Conservation (phyloP, 2,113 vertebrate genomes). For the Pantherophis guttatus region DNA sequence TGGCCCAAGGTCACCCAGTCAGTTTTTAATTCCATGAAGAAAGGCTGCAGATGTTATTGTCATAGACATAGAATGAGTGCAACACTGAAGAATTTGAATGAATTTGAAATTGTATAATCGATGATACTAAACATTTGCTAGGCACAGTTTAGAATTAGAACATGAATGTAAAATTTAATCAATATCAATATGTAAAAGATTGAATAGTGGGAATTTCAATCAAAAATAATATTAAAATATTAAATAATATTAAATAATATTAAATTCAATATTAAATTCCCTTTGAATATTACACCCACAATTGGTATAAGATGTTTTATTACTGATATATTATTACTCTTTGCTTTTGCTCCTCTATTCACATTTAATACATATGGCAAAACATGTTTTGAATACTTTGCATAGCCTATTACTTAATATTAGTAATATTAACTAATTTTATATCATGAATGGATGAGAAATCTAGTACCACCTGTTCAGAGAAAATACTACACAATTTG, state of each 20-base stretch:
- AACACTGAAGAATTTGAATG: neutral
- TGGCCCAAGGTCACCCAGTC: too few species aligned
- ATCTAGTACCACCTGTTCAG: neutral
- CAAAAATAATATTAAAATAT: neutral
- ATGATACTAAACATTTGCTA: neutral
- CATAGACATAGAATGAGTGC: neutral
- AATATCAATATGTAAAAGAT: neutral
- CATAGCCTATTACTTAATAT: neutral
- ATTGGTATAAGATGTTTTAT: neutral
- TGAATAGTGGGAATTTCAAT: neutral
- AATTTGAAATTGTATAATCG: neutral
- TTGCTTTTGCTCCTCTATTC: too few species aligned
- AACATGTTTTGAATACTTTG: too few species aligned
- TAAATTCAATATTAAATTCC: neutral
- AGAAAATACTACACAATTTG: neutral
- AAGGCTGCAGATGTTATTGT: neutral
- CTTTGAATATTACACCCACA: neutral
- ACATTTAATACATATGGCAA: too few species aligned
- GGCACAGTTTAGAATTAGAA: neutral
- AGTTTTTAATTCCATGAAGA: neutral
- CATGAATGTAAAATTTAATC: neutral
- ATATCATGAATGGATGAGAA: neutral
- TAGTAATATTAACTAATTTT: neutral
- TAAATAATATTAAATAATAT: neutral
- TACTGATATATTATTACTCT: neutral